phyloP scores from a whole-genome alignment of 2,113 vertebrate species.

The Peromyscus californicus region DNA sequence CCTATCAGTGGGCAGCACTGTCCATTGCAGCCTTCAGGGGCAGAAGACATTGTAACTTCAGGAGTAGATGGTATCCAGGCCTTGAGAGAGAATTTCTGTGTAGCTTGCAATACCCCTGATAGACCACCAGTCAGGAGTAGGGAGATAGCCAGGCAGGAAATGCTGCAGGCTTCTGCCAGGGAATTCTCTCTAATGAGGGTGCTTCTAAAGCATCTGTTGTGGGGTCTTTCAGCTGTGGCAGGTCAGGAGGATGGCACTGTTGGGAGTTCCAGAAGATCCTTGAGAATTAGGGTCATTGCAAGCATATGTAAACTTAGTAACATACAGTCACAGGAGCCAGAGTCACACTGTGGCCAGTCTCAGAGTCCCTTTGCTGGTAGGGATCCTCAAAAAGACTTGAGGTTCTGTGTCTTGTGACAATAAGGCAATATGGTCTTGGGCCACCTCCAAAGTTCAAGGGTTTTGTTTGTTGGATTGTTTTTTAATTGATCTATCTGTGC shows the following conservation, averaged over 20 bases:
- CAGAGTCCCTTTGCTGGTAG: not conserved
- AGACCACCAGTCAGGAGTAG: not conserved
- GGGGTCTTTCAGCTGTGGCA: not conserved
- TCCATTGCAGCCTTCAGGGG: not conserved
- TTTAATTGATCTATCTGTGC: not conserved
- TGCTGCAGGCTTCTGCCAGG: not conserved
- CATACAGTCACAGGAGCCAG: not conserved
- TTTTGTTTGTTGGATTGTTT: not conserved
- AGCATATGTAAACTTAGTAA: not conserved
- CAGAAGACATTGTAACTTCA: not conserved
- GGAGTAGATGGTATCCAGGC: not conserved
- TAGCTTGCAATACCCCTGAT: not conserved
- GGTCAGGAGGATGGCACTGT: not conserved
- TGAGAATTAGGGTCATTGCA: rapidly evolving
- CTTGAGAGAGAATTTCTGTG: not conserved
- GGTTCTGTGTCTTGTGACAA: not conserved
- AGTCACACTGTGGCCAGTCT: not conserved
- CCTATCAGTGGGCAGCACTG: not conserved
- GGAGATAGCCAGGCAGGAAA: not conserved
- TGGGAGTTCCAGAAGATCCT: not conserved
- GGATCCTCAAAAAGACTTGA: not conserved
- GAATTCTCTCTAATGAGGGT: not conserved
- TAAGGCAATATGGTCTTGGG: not conserved
- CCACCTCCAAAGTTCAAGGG: not conserved
- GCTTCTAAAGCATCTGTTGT: not conserved